phyloP scores from a whole-genome alignment of 2,888 invertebrate genomes.

The Drosophila subquinaria region DNA sequence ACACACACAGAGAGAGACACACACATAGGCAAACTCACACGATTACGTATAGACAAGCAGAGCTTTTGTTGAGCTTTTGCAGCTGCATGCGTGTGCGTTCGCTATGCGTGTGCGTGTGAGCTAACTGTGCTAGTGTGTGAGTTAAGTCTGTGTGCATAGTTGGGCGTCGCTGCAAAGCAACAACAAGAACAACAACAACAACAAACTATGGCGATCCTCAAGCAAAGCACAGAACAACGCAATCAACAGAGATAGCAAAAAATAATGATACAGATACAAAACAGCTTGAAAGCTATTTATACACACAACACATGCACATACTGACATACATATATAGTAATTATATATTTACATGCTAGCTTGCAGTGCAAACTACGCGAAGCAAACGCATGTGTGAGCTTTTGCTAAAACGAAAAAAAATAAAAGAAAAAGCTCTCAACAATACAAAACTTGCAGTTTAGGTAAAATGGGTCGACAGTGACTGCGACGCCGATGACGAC shows the following conservation, averaged over 20 bases:
- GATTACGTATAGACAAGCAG: slow-evolving; percentile 21
- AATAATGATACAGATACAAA: slow-evolving; percentile 30
- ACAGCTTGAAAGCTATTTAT: slow-evolving; percentile 41
- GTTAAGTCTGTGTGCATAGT: slow-evolving; percentile 38
- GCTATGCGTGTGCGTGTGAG: slow-evolving; percentile 38
- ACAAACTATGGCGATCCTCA: slow-evolving; percentile 48
- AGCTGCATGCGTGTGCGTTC: slow-evolving; percentile 47
- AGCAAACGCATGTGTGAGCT: slow-evolving; percentile 40
- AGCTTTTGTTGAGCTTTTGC: slow-evolving; percentile 71
- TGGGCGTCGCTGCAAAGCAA: slow-evolving; percentile 35
- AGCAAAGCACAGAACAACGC: slow-evolving; percentile 26
- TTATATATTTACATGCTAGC: slow-evolving; percentile 17
- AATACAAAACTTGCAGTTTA: slow-evolving; percentile 38
- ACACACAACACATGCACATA: slow-evolving; percentile 16
- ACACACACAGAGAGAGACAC: slow-evolving; percentile 22
- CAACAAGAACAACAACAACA: slow-evolving; percentile 9
- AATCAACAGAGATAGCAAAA: slow-evolving; percentile 40
- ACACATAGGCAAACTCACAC: slow-evolving; percentile 23
- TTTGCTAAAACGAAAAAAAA: slow-evolving; percentile 14
- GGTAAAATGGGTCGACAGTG: slow-evolving; percentile 36
- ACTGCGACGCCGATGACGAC: slow-evolving; percentile 8
- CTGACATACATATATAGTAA: neutral
- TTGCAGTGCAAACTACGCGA: slow-evolving; percentile 41
- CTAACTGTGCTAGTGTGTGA: slow-evolving; percentile 22
- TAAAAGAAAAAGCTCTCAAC: slow-evolving; percentile 25